phyloP scores from a whole-genome alignment of 2,888 invertebrate species.

The Tenthredo mesomela region DNA sequence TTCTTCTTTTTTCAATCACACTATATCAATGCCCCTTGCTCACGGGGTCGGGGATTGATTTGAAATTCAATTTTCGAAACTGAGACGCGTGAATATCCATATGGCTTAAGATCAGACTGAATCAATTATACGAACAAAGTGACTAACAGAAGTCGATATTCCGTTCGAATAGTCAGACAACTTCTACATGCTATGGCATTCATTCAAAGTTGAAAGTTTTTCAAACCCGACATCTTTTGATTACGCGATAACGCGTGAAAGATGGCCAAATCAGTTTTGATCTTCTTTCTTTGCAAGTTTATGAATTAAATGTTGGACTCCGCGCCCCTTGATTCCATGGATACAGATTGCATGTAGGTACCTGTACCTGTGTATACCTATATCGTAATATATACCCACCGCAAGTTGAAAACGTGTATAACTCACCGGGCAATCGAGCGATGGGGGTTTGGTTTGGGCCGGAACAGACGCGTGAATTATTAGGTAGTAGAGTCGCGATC shows the following conservation, averaged over 20 bases:
- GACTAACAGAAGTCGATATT: background rate
- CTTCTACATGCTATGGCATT: background rate
- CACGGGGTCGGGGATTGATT: background rate
- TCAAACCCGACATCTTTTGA: too few relatives aligned
- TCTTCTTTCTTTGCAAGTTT: background rate
- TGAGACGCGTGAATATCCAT: background rate
- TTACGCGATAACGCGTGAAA: background rate
- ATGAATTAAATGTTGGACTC: background rate
- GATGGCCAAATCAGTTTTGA: background rate
- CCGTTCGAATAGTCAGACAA: background rate
- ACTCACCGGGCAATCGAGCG: slow-evolving; percentile 28
- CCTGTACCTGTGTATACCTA: background rate
- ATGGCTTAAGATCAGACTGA: background rate
- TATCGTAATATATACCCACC: background rate
- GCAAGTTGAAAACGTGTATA: slow-evolving; percentile 33
- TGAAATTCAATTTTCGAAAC: background rate
- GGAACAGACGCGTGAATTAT: slow-evolving; percentile 42
- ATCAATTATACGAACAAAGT: background rate
- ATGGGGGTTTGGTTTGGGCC: slow-evolving; percentile 18
- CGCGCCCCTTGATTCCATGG: background rate
- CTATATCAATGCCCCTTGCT: background rate
- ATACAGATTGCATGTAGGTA: background rate
- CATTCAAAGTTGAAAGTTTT: too few relatives aligned
- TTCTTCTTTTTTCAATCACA: background rate
- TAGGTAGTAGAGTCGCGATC: slow-evolving; percentile 38